These are phyloP conservation scores for Oreortyx pictus DNA, from an alignment of 2,797 vertebrate genomes.

Conservation along the genomic window DNA sequence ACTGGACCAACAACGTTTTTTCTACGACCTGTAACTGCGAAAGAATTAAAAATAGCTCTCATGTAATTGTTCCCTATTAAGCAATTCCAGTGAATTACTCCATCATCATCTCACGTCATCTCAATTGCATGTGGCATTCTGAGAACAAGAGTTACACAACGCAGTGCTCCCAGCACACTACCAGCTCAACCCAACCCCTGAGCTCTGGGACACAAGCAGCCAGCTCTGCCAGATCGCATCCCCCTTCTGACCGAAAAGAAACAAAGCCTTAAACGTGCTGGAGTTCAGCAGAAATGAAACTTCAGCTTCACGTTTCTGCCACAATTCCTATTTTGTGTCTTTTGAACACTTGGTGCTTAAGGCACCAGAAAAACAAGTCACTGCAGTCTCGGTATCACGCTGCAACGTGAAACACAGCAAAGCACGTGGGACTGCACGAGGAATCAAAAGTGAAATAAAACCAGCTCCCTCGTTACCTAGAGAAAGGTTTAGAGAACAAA, in stretches of 20 bases:
- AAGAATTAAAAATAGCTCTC: conserved; percentile 14
- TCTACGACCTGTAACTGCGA: not conserved
- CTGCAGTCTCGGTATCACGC: not conserved
- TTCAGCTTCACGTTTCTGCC: not conserved
- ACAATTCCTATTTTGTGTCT: not conserved
- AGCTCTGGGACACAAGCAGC: not conserved
- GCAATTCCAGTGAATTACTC: not conserved
- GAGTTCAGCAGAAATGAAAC: not conserved
- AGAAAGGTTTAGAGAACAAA: not conserved
- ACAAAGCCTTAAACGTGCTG: not conserved
- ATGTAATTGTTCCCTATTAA: not conserved
- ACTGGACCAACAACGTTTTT: not conserved
- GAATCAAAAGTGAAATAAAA: not conserved
- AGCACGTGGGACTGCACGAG: rapidly evolving
- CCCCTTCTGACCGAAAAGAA: not conserved
- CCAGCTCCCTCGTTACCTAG: not conserved
- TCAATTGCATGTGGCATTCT: conserved; percentile 21
- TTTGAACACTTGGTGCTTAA: not conserved
- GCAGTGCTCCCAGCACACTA: not conserved
- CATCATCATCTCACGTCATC: conserved; percentile 14
- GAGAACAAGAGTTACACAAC: conserved; percentile 46
- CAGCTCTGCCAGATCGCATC: not conserved
- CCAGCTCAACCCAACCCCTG: not conserved
- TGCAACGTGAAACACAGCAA: not conserved
- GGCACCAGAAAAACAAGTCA: not conserved